phyloP scores from a whole-genome alignment of 2,888 invertebrate species.

The Plagiodera versicolora region DNA sequence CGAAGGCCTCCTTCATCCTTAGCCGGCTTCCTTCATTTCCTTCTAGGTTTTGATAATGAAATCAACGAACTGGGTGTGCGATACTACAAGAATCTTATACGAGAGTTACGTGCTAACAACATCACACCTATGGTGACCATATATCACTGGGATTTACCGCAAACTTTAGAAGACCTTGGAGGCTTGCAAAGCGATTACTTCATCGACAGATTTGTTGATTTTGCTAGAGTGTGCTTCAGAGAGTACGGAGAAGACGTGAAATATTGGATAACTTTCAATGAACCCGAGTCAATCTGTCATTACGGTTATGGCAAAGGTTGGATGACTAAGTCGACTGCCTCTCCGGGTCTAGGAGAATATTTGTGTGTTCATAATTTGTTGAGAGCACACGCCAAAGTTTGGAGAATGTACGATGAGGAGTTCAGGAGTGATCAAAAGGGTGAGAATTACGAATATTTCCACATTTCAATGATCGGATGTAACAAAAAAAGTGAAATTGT shows the following conservation, averaged over 20 bases:
- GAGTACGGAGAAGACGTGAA: slow-evolving; percentile 46
- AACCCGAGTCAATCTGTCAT: slow-evolving; percentile 49
- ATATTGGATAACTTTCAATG: slow-evolving; percentile 61
- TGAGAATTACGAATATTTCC: no score
- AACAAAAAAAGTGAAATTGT: no score
- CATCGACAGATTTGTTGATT: slow-evolving; percentile 61
- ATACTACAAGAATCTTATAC: slow-evolving; percentile 36
- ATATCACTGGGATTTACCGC: slow-evolving; percentile 61
- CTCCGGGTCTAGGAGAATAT: slow-evolving; percentile 61
- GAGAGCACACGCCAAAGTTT: slow-evolving; percentile 67
- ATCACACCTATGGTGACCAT: slow-evolving; percentile 61
- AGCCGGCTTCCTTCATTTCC: not conserved
- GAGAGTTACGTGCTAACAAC: slow-evolving; percentile 56
- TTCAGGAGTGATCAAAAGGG: slow-evolving; percentile 39
- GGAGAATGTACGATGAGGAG: no score
- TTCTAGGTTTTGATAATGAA: slow-evolving; percentile 61
- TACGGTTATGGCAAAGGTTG: slow-evolving; percentile 33
- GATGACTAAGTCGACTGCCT: slow-evolving; percentile 47
- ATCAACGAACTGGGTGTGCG: slow-evolving; percentile 70
- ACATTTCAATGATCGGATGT: no score
- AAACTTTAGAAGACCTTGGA: slow-evolving; percentile 60
- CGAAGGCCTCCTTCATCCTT: no score
- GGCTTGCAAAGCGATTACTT: slow-evolving; percentile 66
- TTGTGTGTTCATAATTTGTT: slow-evolving; percentile 65
- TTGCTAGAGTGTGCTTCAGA: slow-evolving; percentile 55